phyloP scores from a whole-genome alignment of 2,797 vertebrate genomes.

The Ctenopoma kingsleyae region DNA sequence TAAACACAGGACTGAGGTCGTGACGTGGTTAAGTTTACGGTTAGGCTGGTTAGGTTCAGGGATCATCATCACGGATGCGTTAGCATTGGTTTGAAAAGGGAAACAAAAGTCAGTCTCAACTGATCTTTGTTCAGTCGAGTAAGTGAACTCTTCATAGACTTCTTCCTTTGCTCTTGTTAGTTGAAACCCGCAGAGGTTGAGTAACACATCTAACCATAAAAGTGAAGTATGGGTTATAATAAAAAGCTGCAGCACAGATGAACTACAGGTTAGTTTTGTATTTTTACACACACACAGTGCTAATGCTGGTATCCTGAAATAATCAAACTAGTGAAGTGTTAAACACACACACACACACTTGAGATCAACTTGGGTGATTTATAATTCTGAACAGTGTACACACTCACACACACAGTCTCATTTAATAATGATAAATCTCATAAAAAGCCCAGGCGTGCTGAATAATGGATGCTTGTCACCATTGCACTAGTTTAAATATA shows the following conservation, averaged over 20 bases:
- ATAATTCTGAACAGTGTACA: conserved; percentile 7
- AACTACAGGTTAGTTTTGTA: no score
- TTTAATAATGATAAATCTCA: conserved; percentile 73
- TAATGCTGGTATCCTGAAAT: conserved; percentile 15
- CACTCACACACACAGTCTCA: conserved; percentile 38
- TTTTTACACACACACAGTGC: conserved; percentile 17
- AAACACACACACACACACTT: conserved; percentile 30
- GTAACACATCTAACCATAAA: neutral
- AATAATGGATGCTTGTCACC: conserved; percentile 70
- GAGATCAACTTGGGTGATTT: conserved; percentile 43
- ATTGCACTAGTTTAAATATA: conserved; percentile 74
- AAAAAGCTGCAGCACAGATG: no score
- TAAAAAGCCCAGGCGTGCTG: conserved; percentile 37
- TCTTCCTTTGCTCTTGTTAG: no score
- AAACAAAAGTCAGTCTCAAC: no score
- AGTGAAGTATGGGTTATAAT: neutral
- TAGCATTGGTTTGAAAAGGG: no score
- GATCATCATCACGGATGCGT: no score
- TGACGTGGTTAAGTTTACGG: no score
- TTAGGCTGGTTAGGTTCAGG: no score
- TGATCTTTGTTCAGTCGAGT: no score
- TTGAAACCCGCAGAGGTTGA: no score
- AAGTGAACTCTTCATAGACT: no score
- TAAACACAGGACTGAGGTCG: neutral
- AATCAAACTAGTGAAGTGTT: conserved; percentile 41